Evolutionary conservation across 2,888 invertebrate genomes (phyloP), one percentile per base, ranked within the genome.

Genomic region (Dryomyza anilis): DNA sequence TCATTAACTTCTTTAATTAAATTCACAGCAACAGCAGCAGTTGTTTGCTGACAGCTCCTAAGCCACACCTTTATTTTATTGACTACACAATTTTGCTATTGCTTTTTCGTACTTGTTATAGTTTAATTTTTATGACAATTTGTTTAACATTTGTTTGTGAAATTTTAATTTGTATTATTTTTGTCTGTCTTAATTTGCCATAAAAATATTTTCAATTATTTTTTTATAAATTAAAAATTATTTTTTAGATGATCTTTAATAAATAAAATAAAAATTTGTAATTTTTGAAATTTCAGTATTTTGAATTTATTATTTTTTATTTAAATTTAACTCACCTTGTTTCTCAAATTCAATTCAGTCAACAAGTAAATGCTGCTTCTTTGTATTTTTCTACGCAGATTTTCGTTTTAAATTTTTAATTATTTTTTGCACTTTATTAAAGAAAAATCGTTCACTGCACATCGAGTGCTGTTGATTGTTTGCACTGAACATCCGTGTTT

Each of bases 321-420:
- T 33, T 33, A 33, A 33, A 8, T 33, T 12, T 8, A 33, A 33
- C 6, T 8, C 33, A 33, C 33, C 12, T 33, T 33, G 7, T 33
- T 33, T 33, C 12, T 33, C 33, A 33, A 33, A 8, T 6, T 12
- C 7, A 33, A 33, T 33, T 45, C 45, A 14, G 8, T 27, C 27
- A n/a, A n/a, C n/a, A n/a, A n/a, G n/a, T n/a, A n/a, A n/a, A n/a
- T n/a, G n/a, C n/a, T n/a, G n/a, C n/a, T n/a, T n/a, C n/a, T n/a
- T n/a, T n/a, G n/a, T n/a, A n/a, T n/a, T n/a, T n/a, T n/a, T 19
- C 12, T 46, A 10, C 12, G 14, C 57, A 53, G 36, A 59, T 63
- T 48, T 55, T 62, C 50, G 62, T 45, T 50, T 64, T n/a, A n/a
- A n/a, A n/a, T 33, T 62, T 59, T 67, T 33, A 23, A 25, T 61